phyloP scores from a whole-genome alignment of 2,113 vertebrate genomes.

The Clupea harengus region DNA sequence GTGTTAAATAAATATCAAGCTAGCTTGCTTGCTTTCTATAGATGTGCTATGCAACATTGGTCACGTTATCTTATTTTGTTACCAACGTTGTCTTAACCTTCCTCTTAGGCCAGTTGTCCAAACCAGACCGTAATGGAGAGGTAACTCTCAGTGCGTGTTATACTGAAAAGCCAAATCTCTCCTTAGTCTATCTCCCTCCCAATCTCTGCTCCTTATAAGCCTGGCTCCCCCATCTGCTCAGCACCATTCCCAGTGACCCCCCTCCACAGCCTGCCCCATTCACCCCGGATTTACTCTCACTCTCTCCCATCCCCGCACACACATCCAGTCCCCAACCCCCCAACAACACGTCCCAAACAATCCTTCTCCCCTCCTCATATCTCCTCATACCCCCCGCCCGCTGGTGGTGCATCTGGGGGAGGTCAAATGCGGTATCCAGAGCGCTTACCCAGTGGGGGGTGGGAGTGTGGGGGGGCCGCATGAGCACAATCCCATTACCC shows the following conservation, averaged over 20 bases:
- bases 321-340: neutral
- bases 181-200: neutral
- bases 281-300: conserved; percentile 10
- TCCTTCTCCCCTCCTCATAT: conserved; percentile 1
- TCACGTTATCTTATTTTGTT: neutral
- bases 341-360: neutral
- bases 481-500: conserved; percentile 60
- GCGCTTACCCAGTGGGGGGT: conserved; percentile 50
- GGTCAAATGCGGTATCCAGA: conserved; percentile 54
- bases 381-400: too few relatives aligned
- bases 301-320: neutral
- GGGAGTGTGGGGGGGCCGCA: conserved; percentile 20
- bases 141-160: neutral
- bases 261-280: neutral
- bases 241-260: neutral
- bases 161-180: neutral
- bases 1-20: neutral
- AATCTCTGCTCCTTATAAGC: neutral
- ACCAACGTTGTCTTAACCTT: neutral
- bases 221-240: neutral
- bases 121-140: neutral
- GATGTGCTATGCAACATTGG: neutral
- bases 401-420: conserved; percentile 28
- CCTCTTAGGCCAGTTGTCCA: neutral
- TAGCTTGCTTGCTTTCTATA: neutral